Percentiles rank a stretch among this genome's conserved stretches.
phyloP scores from a whole-genome alignment of 2,797 vertebrate genomes.

The Epinephelus awoara region DNA sequence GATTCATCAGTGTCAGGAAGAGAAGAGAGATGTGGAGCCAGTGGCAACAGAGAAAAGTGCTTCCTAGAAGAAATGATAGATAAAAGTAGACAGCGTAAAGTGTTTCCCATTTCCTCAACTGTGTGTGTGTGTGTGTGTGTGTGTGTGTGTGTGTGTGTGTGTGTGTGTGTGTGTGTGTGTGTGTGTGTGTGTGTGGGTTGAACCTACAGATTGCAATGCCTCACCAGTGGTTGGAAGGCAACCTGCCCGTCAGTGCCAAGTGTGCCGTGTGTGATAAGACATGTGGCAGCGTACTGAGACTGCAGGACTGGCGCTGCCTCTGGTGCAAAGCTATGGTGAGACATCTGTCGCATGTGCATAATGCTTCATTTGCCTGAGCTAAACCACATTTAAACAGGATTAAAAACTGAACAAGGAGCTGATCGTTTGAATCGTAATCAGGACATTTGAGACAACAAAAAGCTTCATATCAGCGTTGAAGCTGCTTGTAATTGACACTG shows the following conservation, averaged over 20 bases:
- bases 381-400: neutral
- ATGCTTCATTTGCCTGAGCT: neutral
- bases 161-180: constrained; percentile 5
- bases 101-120: neutral
- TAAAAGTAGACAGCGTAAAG: neutral
- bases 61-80: neutral
- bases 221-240: constrained; percentile 98
- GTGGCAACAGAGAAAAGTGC: neutral
- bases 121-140: neutral
- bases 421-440: neutral
- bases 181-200: constrained; percentile 37
- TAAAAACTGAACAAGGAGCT: neutral
- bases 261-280: constrained; percentile 98
- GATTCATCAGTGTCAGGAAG: neutral
- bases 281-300: constrained; percentile 95
- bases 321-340: constrained; percentile 99
- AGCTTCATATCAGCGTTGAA: no score
- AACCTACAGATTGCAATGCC: constrained; percentile 94
- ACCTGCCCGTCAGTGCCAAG: constrained; percentile 98
- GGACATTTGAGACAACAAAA: neutral
- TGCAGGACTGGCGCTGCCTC: constrained; percentile 99
- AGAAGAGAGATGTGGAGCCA: neutral
- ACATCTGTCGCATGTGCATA: constrained; percentile 15
- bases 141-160: neutral
- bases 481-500: no score